These are phyloP conservation scores for Drosophila ohnishii DNA, from an alignment of 1,140 invertebrate species.

Conservation along the genomic window DNA sequence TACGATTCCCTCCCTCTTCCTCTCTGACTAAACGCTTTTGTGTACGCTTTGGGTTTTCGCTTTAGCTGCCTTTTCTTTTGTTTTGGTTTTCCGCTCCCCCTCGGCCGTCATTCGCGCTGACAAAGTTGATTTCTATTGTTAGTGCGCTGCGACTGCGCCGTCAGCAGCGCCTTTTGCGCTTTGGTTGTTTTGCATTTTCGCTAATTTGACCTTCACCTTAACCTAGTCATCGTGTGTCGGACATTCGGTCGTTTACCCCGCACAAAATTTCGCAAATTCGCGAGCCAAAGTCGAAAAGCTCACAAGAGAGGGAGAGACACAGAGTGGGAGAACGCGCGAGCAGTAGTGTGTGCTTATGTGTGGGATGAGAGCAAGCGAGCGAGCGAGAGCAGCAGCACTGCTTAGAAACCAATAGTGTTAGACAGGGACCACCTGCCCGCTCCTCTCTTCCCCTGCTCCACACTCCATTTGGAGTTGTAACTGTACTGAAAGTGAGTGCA, in stretches of 20 bases:
- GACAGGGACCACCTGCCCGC: slow-evolving; percentile 1
- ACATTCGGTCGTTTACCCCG: slow-evolving; percentile 82
- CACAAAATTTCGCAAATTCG: slow-evolving; percentile 32
- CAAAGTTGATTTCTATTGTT: slow-evolving; percentile 79
- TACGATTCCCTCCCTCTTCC: slow-evolving; percentile 7
- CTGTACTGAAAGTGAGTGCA: background rate
- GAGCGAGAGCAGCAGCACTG: background rate
- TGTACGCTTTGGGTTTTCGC: slow-evolving; percentile 42
- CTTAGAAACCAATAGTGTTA: slow-evolving; percentile 7
- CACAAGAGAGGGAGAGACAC: slow-evolving; percentile 7
- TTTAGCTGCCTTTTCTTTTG: slow-evolving; percentile 41
- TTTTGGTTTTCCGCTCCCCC: slow-evolving; percentile 22
- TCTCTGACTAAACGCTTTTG: slow-evolving; percentile 42
- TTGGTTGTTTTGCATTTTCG: slow-evolving; percentile 67
- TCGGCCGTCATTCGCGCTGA: slow-evolving; percentile 43
- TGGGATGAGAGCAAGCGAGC: background rate
- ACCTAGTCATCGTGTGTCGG: slow-evolving; percentile 82
- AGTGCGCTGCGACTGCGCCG: slow-evolving; percentile 67
- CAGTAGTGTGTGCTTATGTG: background rate
- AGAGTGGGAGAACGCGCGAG: slow-evolving; percentile 7
- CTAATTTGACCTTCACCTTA: slow-evolving; percentile 83
- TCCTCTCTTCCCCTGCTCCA: background rate
- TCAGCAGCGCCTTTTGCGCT: slow-evolving; percentile 42
- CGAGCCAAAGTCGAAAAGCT: slow-evolving; percentile 52
- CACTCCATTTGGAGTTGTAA: background rate